Evolutionary conservation across 2,797 vertebrate genomes (phyloP).

Genomic region (Moxostoma hubbsi): DNA sequence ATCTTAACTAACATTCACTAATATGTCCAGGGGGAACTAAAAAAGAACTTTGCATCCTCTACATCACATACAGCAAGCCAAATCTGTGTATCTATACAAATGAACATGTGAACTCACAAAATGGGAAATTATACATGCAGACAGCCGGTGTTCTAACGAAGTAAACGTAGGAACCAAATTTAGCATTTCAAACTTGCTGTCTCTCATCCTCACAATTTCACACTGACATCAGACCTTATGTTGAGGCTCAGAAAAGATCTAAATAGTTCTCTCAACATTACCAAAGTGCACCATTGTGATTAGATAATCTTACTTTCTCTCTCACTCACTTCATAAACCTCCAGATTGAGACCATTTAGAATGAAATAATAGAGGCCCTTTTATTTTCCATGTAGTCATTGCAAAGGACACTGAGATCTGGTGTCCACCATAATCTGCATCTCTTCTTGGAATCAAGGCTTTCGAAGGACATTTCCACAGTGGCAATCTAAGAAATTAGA

Average conservation of each 20-base stretch:
- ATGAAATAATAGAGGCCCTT: constrained; percentile 2
- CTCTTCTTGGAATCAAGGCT: constrained; percentile 4
- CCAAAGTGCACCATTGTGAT: not conserved
- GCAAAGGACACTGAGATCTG: not conserved
- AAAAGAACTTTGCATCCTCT: too few relatives aligned
- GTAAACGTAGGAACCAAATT: constrained; percentile 23
- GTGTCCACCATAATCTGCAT: constrained; percentile 12
- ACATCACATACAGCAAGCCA: too few relatives aligned
- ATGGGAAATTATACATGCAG: constrained; percentile 13
- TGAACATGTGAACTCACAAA: not conserved
- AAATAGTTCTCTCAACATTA: not conserved
- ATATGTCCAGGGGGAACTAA: too few relatives aligned
- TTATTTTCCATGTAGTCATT: not conserved
- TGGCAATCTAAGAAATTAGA: constrained; percentile 8
- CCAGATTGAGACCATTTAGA: not conserved
- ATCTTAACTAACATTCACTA: too few relatives aligned
- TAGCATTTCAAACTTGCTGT: constrained; percentile 8
- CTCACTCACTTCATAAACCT: not conserved
- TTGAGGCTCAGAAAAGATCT: constrained; percentile 7
- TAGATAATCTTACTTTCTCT: not conserved
- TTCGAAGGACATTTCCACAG: constrained; percentile 3
- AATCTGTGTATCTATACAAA: too few relatives aligned
- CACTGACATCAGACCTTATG: constrained; percentile 10
- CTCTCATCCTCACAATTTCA: constrained; percentile 33
- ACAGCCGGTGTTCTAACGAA: not conserved